A percentile compares a stretch with the other conserved stretches of the same genome.
Evolutionary conservation across 2,797 vertebrate species (phyloP).

Genomic region (Craterocephalus amniculus): DNA sequence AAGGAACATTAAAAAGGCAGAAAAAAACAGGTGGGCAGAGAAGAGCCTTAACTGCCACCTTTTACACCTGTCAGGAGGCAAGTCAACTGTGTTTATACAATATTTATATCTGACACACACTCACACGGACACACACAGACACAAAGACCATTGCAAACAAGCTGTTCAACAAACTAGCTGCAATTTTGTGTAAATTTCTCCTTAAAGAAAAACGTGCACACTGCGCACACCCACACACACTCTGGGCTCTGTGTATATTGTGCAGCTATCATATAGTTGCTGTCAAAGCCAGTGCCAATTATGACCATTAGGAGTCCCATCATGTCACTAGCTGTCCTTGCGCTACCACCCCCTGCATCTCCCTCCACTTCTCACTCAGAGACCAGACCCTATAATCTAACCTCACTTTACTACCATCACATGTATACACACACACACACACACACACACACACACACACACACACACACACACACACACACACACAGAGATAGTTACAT

Average conservation of each 20-base stretch:
- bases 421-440: slow-evolving; percentile 44
- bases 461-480: slow-evolving; percentile 57
- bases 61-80: slow-evolving; percentile 82
- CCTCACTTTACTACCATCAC: slow-evolving; percentile 95
- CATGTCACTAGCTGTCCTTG: slow-evolving; percentile 95
- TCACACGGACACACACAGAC: slow-evolving; percentile 23
- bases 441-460: slow-evolving; percentile 46
- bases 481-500: slow-evolving; percentile 61
- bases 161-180: slow-evolving; percentile 87
- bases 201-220: slow-evolving; percentile 85
- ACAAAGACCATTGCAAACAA: slow-evolving; percentile 67
- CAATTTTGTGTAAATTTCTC: slow-evolving; percentile 99
- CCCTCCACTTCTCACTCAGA: slow-evolving; percentile 82
- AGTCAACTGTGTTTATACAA: slow-evolving; percentile 70
- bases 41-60: slow-evolving; percentile 79
- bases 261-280: slow-evolving; percentile 96
- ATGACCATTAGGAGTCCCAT: slow-evolving; percentile 99
- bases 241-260: slow-evolving; percentile 87
- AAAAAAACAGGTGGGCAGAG: slow-evolving; percentile 61
- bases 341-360: slow-evolving; percentile 84
- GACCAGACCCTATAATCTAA: slow-evolving; percentile 95
- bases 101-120: slow-evolving; percentile 62
- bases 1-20: slow-evolving; percentile 51
- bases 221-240: slow-evolving; percentile 14
- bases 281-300: slow-evolving; percentile 99